Percentiles rank a stretch among this genome's conserved stretches.
phyloP scores from a whole-genome alignment of 2,113 vertebrate genomes.

The Sturnira hondurensis region DNA sequence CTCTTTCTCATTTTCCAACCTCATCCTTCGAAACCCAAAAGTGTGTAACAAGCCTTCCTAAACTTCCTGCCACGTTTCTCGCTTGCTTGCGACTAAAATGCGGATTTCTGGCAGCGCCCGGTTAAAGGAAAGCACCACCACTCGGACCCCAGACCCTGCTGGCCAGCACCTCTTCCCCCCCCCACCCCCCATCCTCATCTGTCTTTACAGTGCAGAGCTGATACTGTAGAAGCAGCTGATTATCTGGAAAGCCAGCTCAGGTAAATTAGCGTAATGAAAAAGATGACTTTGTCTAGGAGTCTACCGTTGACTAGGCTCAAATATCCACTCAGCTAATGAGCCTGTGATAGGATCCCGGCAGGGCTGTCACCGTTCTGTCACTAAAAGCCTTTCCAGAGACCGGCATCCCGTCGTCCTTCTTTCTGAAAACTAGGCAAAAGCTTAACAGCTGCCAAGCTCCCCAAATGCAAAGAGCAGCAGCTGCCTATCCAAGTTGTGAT shows the following conservation, averaged over 20 bases:
- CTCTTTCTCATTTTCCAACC: constrained; percentile 46
- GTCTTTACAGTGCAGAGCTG: constrained; percentile 77
- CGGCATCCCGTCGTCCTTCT: constrained; percentile 59
- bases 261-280: constrained; percentile 89
- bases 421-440: constrained; percentile 36
- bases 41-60: constrained; percentile 13
- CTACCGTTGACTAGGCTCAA: constrained; percentile 83
- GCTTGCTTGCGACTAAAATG: not conserved
- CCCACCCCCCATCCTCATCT: not conserved
- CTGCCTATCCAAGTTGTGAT: constrained; percentile 59
- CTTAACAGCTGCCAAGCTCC: constrained; percentile 47
- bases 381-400: constrained; percentile 70
- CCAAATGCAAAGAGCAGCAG: constrained; percentile 70
- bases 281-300: constrained; percentile 76
- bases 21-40: constrained; percentile 31
- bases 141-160: not conserved
- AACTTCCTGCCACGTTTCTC: constrained; percentile 1
- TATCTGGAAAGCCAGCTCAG: constrained; percentile 83
- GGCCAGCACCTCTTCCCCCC: not conserved
- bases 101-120: not conserved
- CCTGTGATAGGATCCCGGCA: constrained; percentile 73
- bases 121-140: not conserved
- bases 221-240: constrained; percentile 82
- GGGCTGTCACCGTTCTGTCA: constrained; percentile 72
- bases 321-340: constrained; percentile 89